Evolutionary conservation across 2,888 invertebrate species (phyloP).

Genomic region (Polymixis flavicincta): DNA sequence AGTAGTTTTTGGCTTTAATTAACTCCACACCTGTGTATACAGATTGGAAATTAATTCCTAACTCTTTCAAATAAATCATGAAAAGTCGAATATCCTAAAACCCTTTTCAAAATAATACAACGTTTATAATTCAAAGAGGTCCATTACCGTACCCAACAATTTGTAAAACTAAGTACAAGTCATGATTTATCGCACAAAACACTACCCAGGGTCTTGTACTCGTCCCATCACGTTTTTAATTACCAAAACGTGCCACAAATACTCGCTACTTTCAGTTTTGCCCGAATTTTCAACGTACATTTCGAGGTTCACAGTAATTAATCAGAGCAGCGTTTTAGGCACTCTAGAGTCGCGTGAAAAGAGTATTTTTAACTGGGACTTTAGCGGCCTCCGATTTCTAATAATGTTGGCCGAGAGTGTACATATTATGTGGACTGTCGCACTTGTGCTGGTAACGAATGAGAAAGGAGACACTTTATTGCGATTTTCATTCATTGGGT

Average conservation of each 20-base stretch:
- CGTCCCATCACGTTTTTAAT: slow-evolving; percentile 49
- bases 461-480: background rate
- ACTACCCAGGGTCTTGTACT: slow-evolving; percentile 27
- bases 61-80: slow-evolving; percentile 27
- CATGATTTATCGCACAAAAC: slow-evolving; percentile 49
- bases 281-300: slow-evolving; percentile 37
- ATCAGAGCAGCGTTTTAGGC: slow-evolving; percentile 51
- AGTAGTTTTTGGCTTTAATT: background rate
- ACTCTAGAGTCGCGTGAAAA: slow-evolving; percentile 43
- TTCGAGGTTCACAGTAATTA: slow-evolving; percentile 53
- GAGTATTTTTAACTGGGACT: slow-evolving; percentile 49
- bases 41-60: slow-evolving; percentile 12
- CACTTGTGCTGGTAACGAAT: slow-evolving; percentile 2
- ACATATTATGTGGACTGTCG: slow-evolving; percentile 7
- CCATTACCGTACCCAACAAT: slow-evolving; percentile 12
- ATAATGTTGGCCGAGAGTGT: slow-evolving; percentile 27
- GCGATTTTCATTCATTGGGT: background rate
- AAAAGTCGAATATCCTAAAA: slow-evolving; percentile 16
- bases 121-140: background rate
- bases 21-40: background rate
- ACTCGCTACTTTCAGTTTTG: slow-evolving; percentile 36
- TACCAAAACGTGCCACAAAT: slow-evolving; percentile 53
- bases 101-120: slow-evolving; percentile 33
- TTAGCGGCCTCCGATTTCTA: slow-evolving; percentile 12
- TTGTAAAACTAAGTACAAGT: slow-evolving; percentile 24